These are phyloP conservation scores for Mesocentrotus franciscanus DNA, from an alignment of 53 echinoderm and acorn worm genomes.

Conservation along the genomic window DNA sequence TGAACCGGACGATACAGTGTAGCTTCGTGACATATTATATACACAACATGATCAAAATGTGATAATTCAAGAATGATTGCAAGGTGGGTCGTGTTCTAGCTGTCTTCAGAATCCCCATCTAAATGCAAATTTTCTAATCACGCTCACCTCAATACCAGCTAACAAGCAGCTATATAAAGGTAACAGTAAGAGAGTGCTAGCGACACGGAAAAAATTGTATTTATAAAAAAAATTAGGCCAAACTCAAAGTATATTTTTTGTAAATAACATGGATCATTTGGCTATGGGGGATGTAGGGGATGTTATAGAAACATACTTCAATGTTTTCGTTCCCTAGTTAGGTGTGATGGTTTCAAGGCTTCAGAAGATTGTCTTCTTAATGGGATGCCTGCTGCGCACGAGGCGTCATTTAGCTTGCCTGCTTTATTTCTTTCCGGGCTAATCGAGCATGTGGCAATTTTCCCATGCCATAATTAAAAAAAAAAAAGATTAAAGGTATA, in stretches of 20 bases:
- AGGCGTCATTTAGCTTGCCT: no score
- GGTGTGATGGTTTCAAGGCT: no score
- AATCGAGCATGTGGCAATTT: no score
- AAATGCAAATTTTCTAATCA: constrained; percentile 13
- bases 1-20: neutral
- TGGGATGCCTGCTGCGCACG: no score
- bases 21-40: neutral
- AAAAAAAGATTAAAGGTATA: no score
- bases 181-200: no score
- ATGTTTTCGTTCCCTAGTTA: no score
- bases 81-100: neutral
- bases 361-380: no score
- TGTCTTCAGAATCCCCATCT: neutral
- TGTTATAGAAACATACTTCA: neutral
- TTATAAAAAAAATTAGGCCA: neutral
- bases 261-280: neutral
- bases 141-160: neutral
- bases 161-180: neutral
- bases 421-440: no score
- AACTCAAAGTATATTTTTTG: neutral
- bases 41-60: constrained; percentile 24
- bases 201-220: neutral
- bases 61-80: constrained; percentile 30
- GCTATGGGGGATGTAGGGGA: neutral
- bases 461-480: no score